Base-by-base conservation (phyloP, 2,113 vertebrate genomes). In the Rafetus swinhoei region DNA sequence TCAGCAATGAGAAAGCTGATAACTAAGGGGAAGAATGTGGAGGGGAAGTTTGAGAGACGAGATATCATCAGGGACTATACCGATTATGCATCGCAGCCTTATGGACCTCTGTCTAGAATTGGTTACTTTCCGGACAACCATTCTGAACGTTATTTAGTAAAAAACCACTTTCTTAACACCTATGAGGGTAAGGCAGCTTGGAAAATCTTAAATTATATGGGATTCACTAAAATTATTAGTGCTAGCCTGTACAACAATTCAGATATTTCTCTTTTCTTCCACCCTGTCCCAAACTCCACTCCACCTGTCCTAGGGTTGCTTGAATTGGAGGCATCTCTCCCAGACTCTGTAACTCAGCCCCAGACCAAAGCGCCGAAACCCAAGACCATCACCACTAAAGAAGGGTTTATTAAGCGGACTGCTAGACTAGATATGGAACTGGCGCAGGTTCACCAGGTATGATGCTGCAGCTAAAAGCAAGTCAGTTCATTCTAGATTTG, bases 1-100 rank as follows among this genome's bases (percentile, higher is more conserved):
- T 79, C 95, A 99, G 99, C 96, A 29, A 95, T 99, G 90, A 98
- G 99, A 95, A 99, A 99, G 93, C 89, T 99, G 89, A 93, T 97
- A 76, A 96, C 93, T 35, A 98, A 98, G 87, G 94, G 97, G 19
- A 98, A 96, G 88, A 98, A 98, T 79, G 80, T 98, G 52, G 98
- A 98, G 93, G 98, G 97, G 79, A 99, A 98, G 92, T 85, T 98
- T 82, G 92, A 98, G 79, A 98, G 93, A 74, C 95, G 94, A 81
- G 97, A 98, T 88, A 95, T 98, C 90, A 97, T 98, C 93, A 96
- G 84, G 74, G 98, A 98, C 9, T 98, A 98, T 79, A 92, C 91
- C 15, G 96, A 98, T 83, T 98, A 98, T 88, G 97, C 95, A 14
- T 98, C 98, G 52, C 97, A 98, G 93, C 95, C 91, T 22, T 98